These are phyloP conservation scores for Drosophila paranaensis DNA, from an alignment of 2,888 invertebrate genomes.

Conservation along the genomic window DNA sequence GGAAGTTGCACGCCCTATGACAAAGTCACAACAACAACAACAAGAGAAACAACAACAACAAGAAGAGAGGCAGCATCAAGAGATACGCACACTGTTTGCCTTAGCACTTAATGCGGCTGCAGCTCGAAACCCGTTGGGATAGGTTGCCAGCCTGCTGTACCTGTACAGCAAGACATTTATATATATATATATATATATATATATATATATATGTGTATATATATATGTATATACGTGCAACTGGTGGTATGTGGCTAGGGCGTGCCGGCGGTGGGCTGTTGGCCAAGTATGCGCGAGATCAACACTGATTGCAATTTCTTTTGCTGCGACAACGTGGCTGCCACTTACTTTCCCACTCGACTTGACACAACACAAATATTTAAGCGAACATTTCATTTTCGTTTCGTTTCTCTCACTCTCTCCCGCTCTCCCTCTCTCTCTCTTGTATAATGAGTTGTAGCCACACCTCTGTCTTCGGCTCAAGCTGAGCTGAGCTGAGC, in stretches of 20 bases:
- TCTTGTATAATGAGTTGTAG: conserved; percentile 49
- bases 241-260: conserved; percentile 41
- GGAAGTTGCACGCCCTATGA: conserved; percentile 56
- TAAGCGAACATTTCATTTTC: conserved; percentile 69
- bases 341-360: conserved; percentile 60
- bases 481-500: conserved; percentile 8
- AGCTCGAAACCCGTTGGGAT: conserved; percentile 75
- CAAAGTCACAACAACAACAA: conserved; percentile 50
- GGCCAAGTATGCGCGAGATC: conserved; percentile 60
- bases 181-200: no score
- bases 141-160: conserved; percentile 60
- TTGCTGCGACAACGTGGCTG: conserved; percentile 43
- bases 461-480: conserved; percentile 62
- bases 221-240: background rate
- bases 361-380: conserved; percentile 53
- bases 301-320: conserved; percentile 68
- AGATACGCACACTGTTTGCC: conserved; percentile 28
- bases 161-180: conserved; percentile 4
- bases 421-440: conserved; percentile 7
- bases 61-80: background rate
- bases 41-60: background rate
- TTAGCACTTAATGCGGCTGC: conserved; percentile 43
- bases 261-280: conserved; percentile 40
- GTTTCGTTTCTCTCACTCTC: conserved; percentile 30
- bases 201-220: background rate